A percentile compares a stretch with the other conserved stretches of the same genome.
phyloP scores from a whole-genome alignment of 2,797 vertebrate species.

The Holocentrus rufus region DNA sequence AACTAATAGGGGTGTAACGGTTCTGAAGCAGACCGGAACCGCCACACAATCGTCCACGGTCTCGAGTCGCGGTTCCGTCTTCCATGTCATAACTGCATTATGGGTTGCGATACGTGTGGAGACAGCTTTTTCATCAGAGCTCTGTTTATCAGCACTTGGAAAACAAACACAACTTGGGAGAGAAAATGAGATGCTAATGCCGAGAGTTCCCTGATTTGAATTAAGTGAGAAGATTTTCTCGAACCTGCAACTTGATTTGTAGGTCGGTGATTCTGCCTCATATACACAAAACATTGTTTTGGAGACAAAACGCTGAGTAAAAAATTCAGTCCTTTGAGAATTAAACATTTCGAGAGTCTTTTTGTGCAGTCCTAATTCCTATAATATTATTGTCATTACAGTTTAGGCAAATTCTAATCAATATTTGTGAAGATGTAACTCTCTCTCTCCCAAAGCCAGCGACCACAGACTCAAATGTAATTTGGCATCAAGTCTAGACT shows the following conservation, averaged over 20 bases:
- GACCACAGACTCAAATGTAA: constrained; percentile 28
- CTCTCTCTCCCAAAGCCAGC: not conserved
- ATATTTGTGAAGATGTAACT: constrained; percentile 14
- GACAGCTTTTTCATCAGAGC: not conserved
- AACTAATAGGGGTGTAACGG: not conserved
- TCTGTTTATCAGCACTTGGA: constrained; percentile 3
- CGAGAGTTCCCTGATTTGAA: not conserved
- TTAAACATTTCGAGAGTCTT: constrained; percentile 1
- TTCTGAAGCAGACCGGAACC: not conserved
- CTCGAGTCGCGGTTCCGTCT: no score
- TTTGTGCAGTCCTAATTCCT: constrained; percentile 2
- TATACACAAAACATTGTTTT: not conserved
- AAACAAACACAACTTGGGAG: not conserved
- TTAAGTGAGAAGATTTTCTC: not conserved
- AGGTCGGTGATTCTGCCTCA: not conserved
- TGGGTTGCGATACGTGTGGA: not conserved
- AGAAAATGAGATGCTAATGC: not conserved
- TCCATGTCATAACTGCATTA: not conserved
- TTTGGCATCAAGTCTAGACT: constrained; percentile 34
- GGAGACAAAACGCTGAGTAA: not conserved
- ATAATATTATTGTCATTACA: constrained; percentile 5
- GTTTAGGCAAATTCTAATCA: constrained; percentile 30
- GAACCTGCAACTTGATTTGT: not conserved
- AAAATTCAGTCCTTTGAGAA: no score
- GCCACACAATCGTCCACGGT: no score